Evolutionary conservation across 2,797 vertebrate species (phyloP), one percentile per base, ranked within the genome.

Genomic region (Ptychadena robeensis): DNA sequence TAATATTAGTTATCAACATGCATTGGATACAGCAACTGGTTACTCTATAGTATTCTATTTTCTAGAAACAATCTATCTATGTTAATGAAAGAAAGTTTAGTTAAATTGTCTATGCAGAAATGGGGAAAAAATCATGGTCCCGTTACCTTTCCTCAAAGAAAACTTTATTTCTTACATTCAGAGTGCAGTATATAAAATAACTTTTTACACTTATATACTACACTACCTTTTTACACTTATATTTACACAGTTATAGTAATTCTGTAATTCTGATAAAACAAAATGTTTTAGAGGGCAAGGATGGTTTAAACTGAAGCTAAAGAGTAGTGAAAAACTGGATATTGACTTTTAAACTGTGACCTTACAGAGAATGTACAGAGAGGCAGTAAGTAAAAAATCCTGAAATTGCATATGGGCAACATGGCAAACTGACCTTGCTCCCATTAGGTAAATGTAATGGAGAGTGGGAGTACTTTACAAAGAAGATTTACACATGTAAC

Each of bases 11-110:
- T 61, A 25, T 35, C 11, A 57, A 7, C 12, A 18, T 79, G 40
- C 70, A 69, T 15, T 82, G 78, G 86, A 78, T 72, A 73, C 9
- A 57, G 28, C 2, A 77, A 35, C 82, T 80, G 28, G 57, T 80
- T 64, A 40, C 22, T 40, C 25, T 80, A 63, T 15, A 59, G 34
- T 67, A 78, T 53, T 78, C 48, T 10, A 14, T 34, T 64, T 25
- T 48, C 38, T 15, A 77, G 18, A 15, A 2, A 66, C 10, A 2
- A 48, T 44, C 40, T 48, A 28, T 48, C 22, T 12, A 53, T 53
- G 64, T 78, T 78, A 78, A 64, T 64, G 44, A 48, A 48, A 28
- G 12, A 3, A 4, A 14, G n/a, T 10, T 35, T 35, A 67, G 5
- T 8, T 32, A 66, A 77, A 66, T 66, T 18, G 2, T 18, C 4